Base-by-base conservation (phyloP, 2,113 vertebrate genomes). In the Pangasianodon gigas region DNA sequence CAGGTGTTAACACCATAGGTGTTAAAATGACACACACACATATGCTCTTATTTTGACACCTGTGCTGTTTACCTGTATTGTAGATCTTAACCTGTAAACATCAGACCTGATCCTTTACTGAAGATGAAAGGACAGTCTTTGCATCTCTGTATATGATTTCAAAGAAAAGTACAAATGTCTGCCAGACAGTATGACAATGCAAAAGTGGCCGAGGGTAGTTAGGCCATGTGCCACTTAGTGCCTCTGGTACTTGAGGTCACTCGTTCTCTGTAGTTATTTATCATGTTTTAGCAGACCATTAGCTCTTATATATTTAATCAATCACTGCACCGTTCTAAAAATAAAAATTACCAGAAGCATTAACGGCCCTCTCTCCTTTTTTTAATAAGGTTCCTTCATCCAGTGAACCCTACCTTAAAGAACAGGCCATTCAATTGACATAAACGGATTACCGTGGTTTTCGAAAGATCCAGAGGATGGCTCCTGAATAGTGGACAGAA, bases 241-340 rank as follows among this genome's bases (percentile, higher is more conserved):
- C 48, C 80, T 65, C 86, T 16, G 88, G 58, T 74, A 52, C 74
- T 74, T 89, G 80, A 71, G 44, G 82, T 37, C 52, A 46, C 32
- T 87, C 11, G 74, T 89, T 86, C 52, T 51, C 83, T 24, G 84
- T 80, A 79, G 85, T 60, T 44, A 44, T 88, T 91, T 74, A 87
- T 71, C 56, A 46, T 74, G 74, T 87, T 85, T 91, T 83, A 87
- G 89, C 52, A 67, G 48, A 54, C 52, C 65, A 67, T 83, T 87
- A 87, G 77, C 60, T 77, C 58, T 26, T 46, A n/a, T 85, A 87
- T 48, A 85, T 88, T 85, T 85, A 88, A 77, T 26, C 11, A 11
- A 69, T 83, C 41, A 60, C 54, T 60, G 32, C 44, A 26, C 19
- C 60, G 54, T 84, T 26, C 82, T 60, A 58, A 41, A 60, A 60